Evolutionary conservation across 1,140 invertebrate species (phyloP), one percentile per base, ranked within the genome.

Genomic region (Physella acuta): DNA sequence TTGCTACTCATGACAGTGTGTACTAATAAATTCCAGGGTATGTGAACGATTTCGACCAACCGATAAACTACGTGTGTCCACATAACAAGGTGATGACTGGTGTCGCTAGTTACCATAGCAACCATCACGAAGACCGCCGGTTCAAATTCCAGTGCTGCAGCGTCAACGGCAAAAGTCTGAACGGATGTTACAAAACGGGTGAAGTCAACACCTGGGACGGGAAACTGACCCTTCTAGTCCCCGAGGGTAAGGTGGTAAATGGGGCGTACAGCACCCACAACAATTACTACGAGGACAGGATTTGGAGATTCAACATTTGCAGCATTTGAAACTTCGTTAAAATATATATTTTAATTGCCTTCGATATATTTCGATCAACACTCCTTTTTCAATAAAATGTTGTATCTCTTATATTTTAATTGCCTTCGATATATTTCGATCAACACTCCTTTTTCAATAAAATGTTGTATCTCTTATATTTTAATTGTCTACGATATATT

Each of bases 71-170:
- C 52, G 56, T 61, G 53, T 73, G 72, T 28, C 56, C 72, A 20
- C 53, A 36, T 24, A 49, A 63, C 0, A 66, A 53, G 0, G 53
- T 66, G 16, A 31, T 73, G 16, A 39, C 52, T 24, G 72, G 72
- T 16, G 62, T 73, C 2, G 1, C 17, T 28, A 73, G 72, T 62
- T 39, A 39, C 62, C 72, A 73, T 60, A 37, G 55, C 55, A 71
- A 73, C 72, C 8, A 20, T 0, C 0, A 17, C 16, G 72, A 73
- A 36, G 72, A 73, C 49, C 52, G 72, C 8, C 62, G 63, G n/a
- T 73, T 70, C 49, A 60, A 53, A 17, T 70, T 73, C 59, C 36
- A 66, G 14, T 73, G 72, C 56, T 73, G 72, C 31, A 24, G 20
- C 39, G 39, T 44, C 39, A 44, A 11, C 8, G 8, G 8, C 8